phyloP scores from a whole-genome alignment of 2,888 invertebrate genomes.

The Ophion slaviceki region DNA sequence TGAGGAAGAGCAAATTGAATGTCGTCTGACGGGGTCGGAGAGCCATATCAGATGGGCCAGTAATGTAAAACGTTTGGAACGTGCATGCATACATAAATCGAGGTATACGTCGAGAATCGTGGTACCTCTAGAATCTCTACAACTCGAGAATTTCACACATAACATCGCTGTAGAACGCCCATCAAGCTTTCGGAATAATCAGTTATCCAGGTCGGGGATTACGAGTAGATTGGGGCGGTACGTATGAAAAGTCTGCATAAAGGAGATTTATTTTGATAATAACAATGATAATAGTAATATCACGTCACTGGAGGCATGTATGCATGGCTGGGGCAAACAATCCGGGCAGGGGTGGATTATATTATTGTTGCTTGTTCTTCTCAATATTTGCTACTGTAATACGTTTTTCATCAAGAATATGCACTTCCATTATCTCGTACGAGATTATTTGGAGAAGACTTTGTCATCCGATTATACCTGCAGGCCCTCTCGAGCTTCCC shows the following conservation, averaged over 20 bases:
- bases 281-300: neutral
- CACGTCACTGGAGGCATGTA: neutral
- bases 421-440: neutral
- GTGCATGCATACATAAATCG: neutral
- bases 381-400: neutral
- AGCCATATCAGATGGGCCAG: neutral
- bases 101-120: neutral
- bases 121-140: neutral
- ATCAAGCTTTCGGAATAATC: slow-evolving; percentile 29
- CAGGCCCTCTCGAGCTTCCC: neutral
- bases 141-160: slow-evolving; percentile 21
- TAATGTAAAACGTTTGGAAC: slow-evolving; percentile 18
- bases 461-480: neutral
- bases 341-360: neutral
- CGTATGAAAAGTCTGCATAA: neutral
- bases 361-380: slow-evolving; percentile 4
- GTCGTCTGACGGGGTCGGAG: slow-evolving; percentile 25
- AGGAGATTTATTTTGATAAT: neutral
- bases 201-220: slow-evolving; percentile 5
- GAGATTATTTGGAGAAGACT: neutral
- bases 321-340: neutral
- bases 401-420: slow-evolving; percentile 1
- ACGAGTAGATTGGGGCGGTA: neutral
- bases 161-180: slow-evolving; percentile 22
- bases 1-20: slow-evolving; percentile 26